phyloP scores from a whole-genome alignment of 2,888 invertebrate genomes.

The Megamerina dolium region DNA sequence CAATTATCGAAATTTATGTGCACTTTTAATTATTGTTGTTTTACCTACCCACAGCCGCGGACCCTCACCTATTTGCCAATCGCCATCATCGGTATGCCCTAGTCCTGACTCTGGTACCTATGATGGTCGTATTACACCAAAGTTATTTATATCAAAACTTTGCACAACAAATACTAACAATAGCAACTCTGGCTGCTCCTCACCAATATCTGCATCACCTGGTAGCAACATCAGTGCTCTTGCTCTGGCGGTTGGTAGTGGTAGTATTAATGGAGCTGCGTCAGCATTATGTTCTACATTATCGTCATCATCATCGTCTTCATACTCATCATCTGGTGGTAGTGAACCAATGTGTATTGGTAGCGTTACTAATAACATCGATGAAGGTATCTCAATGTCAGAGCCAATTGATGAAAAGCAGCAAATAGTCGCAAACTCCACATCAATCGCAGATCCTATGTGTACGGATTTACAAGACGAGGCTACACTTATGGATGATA shows the following conservation, averaged over 20 bases:
- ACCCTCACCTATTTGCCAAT: slow-evolving; percentile 48
- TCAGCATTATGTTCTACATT: slow-evolving; percentile 23
- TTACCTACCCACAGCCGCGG: slow-evolving; percentile 36
- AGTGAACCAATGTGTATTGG: slow-evolving; percentile 37
- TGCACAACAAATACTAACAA: slow-evolving; percentile 39
- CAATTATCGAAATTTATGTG: neutral
- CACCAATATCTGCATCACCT: slow-evolving; percentile 43
- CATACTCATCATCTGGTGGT: slow-evolving; percentile 28
- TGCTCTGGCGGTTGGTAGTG: slow-evolving; percentile 12
- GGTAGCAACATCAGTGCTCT: slow-evolving; percentile 32
- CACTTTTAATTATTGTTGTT: neutral
- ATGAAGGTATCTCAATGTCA: slow-evolving; percentile 39
- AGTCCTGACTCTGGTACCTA: slow-evolving; percentile 49
- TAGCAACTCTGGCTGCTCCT: slow-evolving; percentile 41
- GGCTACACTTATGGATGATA: slow-evolving; percentile 43
- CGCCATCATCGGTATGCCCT: slow-evolving; percentile 48
- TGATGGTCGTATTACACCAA: slow-evolving; percentile 49
- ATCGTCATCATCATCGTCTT: slow-evolving; percentile 24
- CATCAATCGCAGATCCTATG: slow-evolving; percentile 16
- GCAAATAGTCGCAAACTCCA: slow-evolving; percentile 12
- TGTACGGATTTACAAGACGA: slow-evolving; percentile 38
- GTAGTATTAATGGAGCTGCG: slow-evolving; percentile 16
- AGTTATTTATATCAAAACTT: slow-evolving; percentile 46
- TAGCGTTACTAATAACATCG: slow-evolving; percentile 22
- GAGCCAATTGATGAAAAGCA: slow-evolving; percentile 32